Percentiles rank a stretch among this genome's conserved stretches.
Evolutionary conservation across 2,888 invertebrate genomes (phyloP).

Genomic region (Pollenia amentaria): DNA sequence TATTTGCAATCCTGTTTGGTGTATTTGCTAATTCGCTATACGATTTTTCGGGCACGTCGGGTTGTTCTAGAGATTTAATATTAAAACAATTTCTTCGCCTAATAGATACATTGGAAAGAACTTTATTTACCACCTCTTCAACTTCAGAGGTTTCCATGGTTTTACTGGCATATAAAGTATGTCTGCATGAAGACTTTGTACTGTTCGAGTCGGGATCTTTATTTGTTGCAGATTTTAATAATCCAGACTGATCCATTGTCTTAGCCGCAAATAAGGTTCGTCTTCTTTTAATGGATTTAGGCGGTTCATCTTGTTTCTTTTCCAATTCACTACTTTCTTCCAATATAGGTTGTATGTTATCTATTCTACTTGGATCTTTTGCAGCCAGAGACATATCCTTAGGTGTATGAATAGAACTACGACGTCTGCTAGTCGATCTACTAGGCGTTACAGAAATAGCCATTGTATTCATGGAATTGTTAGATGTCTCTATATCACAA

Average conservation of each 20-base stretch:
- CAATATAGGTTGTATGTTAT: constrained; percentile 54
- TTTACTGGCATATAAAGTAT: constrained; percentile 72
- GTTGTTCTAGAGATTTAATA: constrained; percentile 51
- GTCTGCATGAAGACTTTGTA: constrained; percentile 68
- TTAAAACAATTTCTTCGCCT: constrained; percentile 56
- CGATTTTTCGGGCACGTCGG: not conserved
- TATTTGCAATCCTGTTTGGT: constrained; percentile 25
- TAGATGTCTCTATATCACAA: constrained; percentile 53
- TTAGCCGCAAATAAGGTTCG: constrained; percentile 74
- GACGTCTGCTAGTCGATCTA: constrained; percentile 74
- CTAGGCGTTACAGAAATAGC: constrained; percentile 44
- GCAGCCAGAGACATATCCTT: constrained; percentile 62
- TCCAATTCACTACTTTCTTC: constrained; percentile 60
- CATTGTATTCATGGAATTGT: constrained; percentile 34
- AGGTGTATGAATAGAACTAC: constrained; percentile 75
- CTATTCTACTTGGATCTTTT: constrained; percentile 41
- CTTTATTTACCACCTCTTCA: not conserved
- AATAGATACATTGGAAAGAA: constrained; percentile 1
- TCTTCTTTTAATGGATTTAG: constrained; percentile 38
- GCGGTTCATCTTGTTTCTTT: not conserved
- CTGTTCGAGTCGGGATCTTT: constrained; percentile 39
- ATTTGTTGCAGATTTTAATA: constrained; percentile 1
- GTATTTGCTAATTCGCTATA: not conserved
- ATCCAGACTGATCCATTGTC: constrained; percentile 72
- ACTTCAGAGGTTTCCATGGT: constrained; percentile 70